phyloP scores from a whole-genome alignment of 2,888 invertebrate species.

The Clunio marinus region DNA sequence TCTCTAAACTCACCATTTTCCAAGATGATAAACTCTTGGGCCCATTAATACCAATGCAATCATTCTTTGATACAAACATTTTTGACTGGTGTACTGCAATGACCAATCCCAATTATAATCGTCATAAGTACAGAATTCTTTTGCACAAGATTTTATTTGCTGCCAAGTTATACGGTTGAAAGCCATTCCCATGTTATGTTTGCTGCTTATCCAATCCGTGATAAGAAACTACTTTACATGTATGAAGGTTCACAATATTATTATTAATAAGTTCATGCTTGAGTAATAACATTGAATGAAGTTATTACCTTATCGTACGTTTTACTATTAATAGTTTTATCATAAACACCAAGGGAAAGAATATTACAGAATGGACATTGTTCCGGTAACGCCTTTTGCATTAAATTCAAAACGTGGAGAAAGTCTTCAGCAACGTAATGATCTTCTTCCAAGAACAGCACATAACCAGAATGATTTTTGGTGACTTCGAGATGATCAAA shows the following conservation, averaged over 20 bases:
- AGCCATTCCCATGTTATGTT: slow-evolving; percentile 99
- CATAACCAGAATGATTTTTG: slow-evolving; percentile 67
- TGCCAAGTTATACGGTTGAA: slow-evolving; percentile 86
- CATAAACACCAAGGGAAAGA: slow-evolving; percentile 7
- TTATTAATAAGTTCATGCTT: too few relatives aligned
- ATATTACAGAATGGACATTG: slow-evolving; percentile 63
- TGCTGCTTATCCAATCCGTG: slow-evolving; percentile 93
- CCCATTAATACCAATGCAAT: slow-evolving; percentile 86
- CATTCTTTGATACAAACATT: slow-evolving; percentile 69
- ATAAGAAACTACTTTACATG: too few relatives aligned
- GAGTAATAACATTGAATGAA: too few relatives aligned
- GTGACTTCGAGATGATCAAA: slow-evolving; percentile 88
- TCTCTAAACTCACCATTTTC: slow-evolving; percentile 98
- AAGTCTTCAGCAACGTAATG: slow-evolving; percentile 83
- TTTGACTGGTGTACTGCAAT: slow-evolving; percentile 82
- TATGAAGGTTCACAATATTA: too few relatives aligned
- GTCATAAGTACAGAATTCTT: slow-evolving; percentile 91
- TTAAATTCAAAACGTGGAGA: slow-evolving; percentile 72
- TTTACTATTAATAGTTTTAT: neutral
- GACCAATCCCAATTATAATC: slow-evolving; percentile 99
- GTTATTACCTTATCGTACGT: too few relatives aligned
- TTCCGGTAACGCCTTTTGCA: slow-evolving; percentile 71
- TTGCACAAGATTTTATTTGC: slow-evolving; percentile 71
- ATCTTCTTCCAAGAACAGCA: slow-evolving; percentile 61
- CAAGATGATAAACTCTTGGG: slow-evolving; percentile 95